Percentiles rank a stretch among this genome's conserved stretches.
Conservation (phyloP, 2,888 invertebrate genomes). For the Hypomecis atomaria region DNA sequence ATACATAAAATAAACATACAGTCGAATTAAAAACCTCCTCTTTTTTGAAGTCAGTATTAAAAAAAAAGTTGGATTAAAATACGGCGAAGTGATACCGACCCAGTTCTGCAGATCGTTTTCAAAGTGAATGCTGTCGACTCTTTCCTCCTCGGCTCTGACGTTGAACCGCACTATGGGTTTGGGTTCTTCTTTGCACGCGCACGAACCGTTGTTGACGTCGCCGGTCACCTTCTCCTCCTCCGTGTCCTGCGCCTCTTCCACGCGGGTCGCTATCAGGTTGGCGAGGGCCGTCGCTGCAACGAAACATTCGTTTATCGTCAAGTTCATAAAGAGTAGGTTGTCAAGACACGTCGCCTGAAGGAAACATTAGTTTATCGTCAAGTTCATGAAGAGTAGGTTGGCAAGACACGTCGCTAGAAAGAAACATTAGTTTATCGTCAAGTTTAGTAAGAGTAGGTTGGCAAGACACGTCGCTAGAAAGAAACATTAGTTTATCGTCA, state of each 20-base stretch:
- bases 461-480: too few species aligned
- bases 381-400: too few species aligned
- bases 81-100: constrained; percentile 79
- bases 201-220: constrained; percentile 67
- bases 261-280: constrained; percentile 67
- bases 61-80: not conserved
- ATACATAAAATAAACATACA: too few species aligned
- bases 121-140: constrained; percentile 87
- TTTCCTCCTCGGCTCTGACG: constrained; percentile 77
- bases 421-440: too few species aligned
- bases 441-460: too few species aligned
- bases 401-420: too few species aligned
- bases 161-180: constrained; percentile 61
- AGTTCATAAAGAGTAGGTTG: too few species aligned
- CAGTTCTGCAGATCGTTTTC: constrained; percentile 93
- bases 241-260: constrained; percentile 60
- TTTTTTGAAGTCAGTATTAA: not conserved
- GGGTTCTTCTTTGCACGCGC: constrained; percentile 61
- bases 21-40: too few species aligned
- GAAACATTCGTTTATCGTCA: constrained; percentile 3
- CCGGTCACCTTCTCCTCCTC: constrained; percentile 66
- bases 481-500: too few species aligned
- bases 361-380: too few species aligned
- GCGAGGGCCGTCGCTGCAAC: constrained; percentile 65
- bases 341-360: too few species aligned